A percentile compares a stretch with the other conserved stretches of the same genome.
Evolutionary conservation across 2,888 invertebrate genomes (phyloP).

Genomic region (Anorthoa munda): DNA sequence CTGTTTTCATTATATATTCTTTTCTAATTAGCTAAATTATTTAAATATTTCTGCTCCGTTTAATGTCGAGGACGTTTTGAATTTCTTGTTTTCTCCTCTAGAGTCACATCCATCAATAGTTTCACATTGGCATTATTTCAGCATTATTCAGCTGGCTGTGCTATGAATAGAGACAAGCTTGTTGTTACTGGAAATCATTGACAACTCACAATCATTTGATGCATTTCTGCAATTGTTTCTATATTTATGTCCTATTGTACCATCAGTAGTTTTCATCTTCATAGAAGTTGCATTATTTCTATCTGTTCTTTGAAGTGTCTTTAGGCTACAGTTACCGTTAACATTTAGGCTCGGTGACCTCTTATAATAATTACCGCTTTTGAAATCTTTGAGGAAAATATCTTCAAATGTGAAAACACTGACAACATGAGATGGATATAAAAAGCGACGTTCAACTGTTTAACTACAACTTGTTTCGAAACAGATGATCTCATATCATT

Average conservation of each 20-base stretch:
- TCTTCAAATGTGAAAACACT: background rate
- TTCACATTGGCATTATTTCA: background rate
- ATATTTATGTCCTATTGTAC: slow-evolving; percentile 42
- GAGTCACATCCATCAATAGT: background rate
- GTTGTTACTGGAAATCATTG: background rate
- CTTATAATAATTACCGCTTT: background rate
- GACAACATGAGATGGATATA: background rate
- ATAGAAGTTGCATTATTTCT: background rate
- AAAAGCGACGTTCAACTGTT: background rate
- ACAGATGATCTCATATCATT: slow-evolving; percentile 11
- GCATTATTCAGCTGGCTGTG: background rate
- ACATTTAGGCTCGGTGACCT: background rate
- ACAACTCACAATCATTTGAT: slow-evolving; percentile 1
- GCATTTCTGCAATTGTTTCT: slow-evolving; percentile 18
- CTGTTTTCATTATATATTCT: background rate
- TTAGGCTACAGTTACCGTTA: slow-evolving; percentile 4
- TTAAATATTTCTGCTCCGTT: background rate
- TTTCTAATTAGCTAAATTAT: background rate
- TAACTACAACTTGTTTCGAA: slow-evolving; percentile 3
- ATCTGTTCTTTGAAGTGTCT: background rate
- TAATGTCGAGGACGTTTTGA: background rate
- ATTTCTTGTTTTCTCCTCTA: background rate
- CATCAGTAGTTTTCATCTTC: background rate
- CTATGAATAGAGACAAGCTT: background rate
- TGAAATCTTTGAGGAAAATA: background rate